Base-by-base conservation (phyloP, 2,888 invertebrate species). In the Syrista parreyssii region DNA sequence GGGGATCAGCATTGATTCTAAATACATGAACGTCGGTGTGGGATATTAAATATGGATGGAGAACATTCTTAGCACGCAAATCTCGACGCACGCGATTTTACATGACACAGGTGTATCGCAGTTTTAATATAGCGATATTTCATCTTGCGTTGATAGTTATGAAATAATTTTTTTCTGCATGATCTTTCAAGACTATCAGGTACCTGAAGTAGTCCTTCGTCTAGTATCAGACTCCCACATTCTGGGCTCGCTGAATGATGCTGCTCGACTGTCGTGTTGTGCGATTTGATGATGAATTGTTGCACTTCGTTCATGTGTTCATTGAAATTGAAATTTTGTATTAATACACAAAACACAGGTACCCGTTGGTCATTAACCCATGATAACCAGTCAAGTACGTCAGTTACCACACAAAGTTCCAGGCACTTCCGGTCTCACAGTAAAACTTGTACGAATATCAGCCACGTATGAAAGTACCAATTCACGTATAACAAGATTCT, bases 271-370 rank as follows among this genome's bases (percentile, higher is more conserved):
- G 82, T 83, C 82, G 81, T 83, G 82, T 78, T 82, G 80, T 88
- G 88, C 76, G 86, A 79, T 83, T 86, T 89, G 72, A 85, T 77
- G 74, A 86, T 73, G 55, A 85, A 77, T 78, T 88, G 90, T 86
- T 89, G 88, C 82, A 89, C 89, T 80, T 89, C 88, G 81, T 86
- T 90, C 91, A 90, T 91, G 85, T 88, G 89, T 87, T 76, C 77
- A 77, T 76, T 23, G 2, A 30, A 31, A 71, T 71, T 11, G 1
- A 71, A 55, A 55, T 55, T 23, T 55, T 9, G 2, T 40, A 40
- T 0, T 1, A 40, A 23, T 40, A 40, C 40, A 40, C 40, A 23
- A 23, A 15, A 40, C 2, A 40, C 40, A 23, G 40, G 15, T 40
- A 55, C 23, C 23, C 6, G 23, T 55, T 23, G 9, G 9, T 9